Evolutionary conservation across 2,113 vertebrate species (phyloP).

Genomic region (Pedionomus torquatus): DNA sequence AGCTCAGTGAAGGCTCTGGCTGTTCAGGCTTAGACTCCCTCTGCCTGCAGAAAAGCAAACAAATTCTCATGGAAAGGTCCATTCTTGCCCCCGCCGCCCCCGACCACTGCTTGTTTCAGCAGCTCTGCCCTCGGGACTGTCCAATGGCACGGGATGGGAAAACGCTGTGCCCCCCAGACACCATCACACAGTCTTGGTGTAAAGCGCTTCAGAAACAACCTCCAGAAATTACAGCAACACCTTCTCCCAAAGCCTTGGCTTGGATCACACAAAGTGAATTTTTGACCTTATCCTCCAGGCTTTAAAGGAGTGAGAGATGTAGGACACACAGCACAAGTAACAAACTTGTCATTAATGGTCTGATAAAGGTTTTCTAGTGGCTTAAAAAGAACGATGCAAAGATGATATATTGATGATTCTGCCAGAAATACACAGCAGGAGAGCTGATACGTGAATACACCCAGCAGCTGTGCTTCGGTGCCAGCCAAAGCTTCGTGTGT

Average conservation of each 20-base stretch:
- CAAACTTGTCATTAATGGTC: background rate
- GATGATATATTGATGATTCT: rapidly evolving
- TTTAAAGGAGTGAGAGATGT: background rate
- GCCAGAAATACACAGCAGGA: background rate
- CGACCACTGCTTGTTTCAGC: rapidly evolving
- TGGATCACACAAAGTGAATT: rapidly evolving
- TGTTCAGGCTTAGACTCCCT: background rate
- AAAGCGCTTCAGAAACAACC: rapidly evolving
- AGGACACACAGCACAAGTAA: background rate
- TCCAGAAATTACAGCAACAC: background rate
- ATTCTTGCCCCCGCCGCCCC: rapidly evolving
- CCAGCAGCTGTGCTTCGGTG: background rate
- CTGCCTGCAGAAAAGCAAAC: background rate
- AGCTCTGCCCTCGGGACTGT: rapidly evolving
- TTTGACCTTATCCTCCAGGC: background rate
- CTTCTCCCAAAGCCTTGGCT: background rate
- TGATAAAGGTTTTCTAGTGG: background rate
- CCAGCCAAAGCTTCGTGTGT: background rate
- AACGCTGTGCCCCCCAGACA: rapidly evolving
- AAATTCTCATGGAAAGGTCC: rapidly evolving
- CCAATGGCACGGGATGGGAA: rapidly evolving
- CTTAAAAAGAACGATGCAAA: background rate
- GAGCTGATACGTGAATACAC: background rate
- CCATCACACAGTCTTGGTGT: rapidly evolving
- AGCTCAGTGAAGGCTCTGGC: rapidly evolving